Evolutionary conservation across 2,797 vertebrate genomes (phyloP).

Genomic region (Sebastes melanostomus): DNA sequence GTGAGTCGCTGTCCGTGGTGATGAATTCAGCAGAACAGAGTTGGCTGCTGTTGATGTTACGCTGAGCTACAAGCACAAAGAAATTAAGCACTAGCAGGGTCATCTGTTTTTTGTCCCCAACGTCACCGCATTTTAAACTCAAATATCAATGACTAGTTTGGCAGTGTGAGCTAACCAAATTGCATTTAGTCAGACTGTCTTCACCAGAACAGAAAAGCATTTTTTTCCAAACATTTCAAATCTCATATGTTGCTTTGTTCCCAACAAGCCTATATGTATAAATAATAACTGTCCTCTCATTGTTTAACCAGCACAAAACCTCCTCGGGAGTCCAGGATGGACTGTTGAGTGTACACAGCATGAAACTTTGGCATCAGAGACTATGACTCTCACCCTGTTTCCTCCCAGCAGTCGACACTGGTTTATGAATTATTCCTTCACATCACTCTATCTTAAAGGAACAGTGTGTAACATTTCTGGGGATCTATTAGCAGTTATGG

Average conservation of each 20-base stretch:
- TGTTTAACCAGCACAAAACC: neutral
- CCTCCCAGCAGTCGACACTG: too few relatives aligned
- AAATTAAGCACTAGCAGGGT: accelerated
- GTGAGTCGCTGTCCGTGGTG: neutral
- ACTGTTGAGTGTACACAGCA: neutral
- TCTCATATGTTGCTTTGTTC: neutral
- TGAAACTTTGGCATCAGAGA: neutral
- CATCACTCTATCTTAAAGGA: neutral
- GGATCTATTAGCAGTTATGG: too few relatives aligned
- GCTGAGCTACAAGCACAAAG: neutral
- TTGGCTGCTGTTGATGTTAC: neutral
- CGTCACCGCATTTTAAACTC: neutral
- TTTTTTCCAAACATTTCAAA: neutral
- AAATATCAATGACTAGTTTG: neutral
- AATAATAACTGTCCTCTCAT: neutral
- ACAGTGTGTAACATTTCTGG: too few relatives aligned
- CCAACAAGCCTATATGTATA: too few relatives aligned
- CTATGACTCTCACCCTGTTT: neutral
- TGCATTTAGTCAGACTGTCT: neutral
- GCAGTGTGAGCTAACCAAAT: neutral
- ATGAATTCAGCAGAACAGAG: neutral
- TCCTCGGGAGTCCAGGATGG: too few relatives aligned
- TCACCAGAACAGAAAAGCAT: neutral
- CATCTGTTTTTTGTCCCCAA: neutral
- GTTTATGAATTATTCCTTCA: neutral